phyloP scores from a whole-genome alignment of 2,888 invertebrate species.

The Coenonympha glycerion region DNA sequence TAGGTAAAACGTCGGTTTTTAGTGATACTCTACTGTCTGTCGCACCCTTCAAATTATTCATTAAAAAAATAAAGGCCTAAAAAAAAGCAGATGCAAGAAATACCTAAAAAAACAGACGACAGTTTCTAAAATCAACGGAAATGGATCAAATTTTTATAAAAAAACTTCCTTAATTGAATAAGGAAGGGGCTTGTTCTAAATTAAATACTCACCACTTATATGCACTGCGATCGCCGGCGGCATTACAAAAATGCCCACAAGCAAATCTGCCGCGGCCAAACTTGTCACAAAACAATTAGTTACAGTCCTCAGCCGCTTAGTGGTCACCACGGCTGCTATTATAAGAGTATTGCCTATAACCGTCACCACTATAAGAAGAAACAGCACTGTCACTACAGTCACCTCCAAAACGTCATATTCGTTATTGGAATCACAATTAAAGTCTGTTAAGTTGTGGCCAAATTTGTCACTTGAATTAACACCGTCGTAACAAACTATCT shows the following conservation, averaged over 20 bases:
- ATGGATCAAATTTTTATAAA: no score
- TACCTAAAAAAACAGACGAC: no score
- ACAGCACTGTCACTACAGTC: slow-evolving; percentile 78
- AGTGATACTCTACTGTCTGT: no score
- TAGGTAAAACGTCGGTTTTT: no score
- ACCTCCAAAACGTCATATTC: slow-evolving; percentile 69
- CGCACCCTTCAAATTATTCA: no score
- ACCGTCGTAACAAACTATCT: slow-evolving; percentile 15
- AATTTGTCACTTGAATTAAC: slow-evolving; percentile 26
- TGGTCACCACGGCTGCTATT: slow-evolving; percentile 90
- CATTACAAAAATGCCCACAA: slow-evolving; percentile 96
- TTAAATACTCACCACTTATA: slow-evolving; percentile 82
- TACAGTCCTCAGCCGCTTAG: slow-evolving; percentile 89
- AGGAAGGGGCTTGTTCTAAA: no score
- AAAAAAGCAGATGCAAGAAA: no score
- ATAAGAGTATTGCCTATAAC: slow-evolving; percentile 92
- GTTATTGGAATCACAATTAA: slow-evolving; percentile 32
- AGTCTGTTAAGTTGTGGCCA: slow-evolving; percentile 29
- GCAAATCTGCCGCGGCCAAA: slow-evolving; percentile 92
- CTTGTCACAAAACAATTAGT: slow-evolving; percentile 98
- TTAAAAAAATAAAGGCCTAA: no score
- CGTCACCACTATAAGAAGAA: slow-evolving; percentile 81
- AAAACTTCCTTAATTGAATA: no score
- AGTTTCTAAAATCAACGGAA: no score
- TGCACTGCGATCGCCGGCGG: slow-evolving; percentile 95